Evolutionary conservation across 2,888 invertebrate species (phyloP), one percentile per base, ranked within the genome.

Genomic region (Caenorhabditis japonica): DNA sequence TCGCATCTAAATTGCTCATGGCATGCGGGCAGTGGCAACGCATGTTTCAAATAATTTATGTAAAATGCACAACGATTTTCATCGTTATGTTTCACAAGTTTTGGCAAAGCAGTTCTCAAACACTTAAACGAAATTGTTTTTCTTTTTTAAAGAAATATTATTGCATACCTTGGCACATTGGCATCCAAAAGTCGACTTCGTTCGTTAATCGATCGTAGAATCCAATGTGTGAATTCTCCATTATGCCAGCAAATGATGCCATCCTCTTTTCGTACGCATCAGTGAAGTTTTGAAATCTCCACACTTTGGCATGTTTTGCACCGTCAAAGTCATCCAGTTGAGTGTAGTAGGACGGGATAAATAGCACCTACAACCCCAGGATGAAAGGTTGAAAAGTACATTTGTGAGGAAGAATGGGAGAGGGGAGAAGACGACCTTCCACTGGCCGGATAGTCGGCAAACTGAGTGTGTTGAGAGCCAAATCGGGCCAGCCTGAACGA

Each of bases 251-350:
- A 5, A 59, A 49, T 13, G 36, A 33, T 17, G 10, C 34, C 36
- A 53, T 44, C 33, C 30, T 21, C 36, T 34, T 46, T n/a, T 69
- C 62, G 43, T 43, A 62, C 43, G 51, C 59, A 27, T 62, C 36
- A 46, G 58, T 61, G 53, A 73, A 33, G 46, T 68, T 61, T 30
- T 61, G 55, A 38, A 73, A 56, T 52, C 73, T 41, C 66, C 66
- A 73, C 12, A 73, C 61, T 61, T 73, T 68, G 25, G 73, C 66
- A 33, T 56, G 41, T 52, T 68, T 73, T 47, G 73, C 68, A 25
- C 73, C 73, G 39, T 66, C 56, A 60, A 30, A 73, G 49, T 59
- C 36, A 38, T 66, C 60, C 41, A 68, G 46, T 19, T 13, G 17
- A 1, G 34, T 13, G 19, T 19, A 25, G 46, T 74, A 74, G 52